phyloP scores from a whole-genome alignment of 2,113 vertebrate genomes.

The Condylura cristata region DNA sequence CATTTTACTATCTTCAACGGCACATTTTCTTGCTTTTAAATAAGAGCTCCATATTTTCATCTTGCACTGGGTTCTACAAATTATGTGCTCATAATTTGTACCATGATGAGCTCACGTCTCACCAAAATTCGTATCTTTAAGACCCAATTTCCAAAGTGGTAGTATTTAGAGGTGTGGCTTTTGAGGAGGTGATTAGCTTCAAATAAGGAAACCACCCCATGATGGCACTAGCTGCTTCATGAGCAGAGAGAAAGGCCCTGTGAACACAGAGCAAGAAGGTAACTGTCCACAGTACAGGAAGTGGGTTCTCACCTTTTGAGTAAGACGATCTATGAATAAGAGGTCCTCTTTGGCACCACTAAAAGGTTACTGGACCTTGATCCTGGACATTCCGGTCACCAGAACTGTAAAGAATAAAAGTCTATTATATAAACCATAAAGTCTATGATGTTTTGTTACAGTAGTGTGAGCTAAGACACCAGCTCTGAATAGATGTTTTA shows the following conservation, averaged over 20 bases:
- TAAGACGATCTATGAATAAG: too few species aligned
- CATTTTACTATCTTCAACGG: not conserved
- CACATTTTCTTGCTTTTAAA: not conserved
- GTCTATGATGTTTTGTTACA: not conserved
- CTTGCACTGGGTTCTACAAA: not conserved
- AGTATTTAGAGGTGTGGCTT: not conserved
- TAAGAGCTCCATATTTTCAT: not conserved
- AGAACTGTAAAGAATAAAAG: not conserved
- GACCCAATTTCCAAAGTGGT: not conserved
- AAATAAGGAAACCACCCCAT: not conserved
- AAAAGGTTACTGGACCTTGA: not conserved
- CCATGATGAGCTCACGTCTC: not conserved
- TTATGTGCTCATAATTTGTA: too few species aligned
- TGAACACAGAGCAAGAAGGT: not conserved
- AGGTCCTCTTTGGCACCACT: too few species aligned
- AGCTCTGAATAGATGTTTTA: not conserved
- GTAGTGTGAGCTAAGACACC: not conserved
- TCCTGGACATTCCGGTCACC: not conserved
- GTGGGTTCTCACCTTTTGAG: not conserved
- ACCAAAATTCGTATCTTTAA: not conserved
- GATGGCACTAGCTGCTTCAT: not conserved
- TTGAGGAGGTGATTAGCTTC: not conserved
- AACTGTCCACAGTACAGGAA: not conserved
- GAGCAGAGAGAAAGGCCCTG: not conserved
- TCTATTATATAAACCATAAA: not conserved